A percentile compares a stretch with the other conserved stretches of the same genome.
phyloP scores from a whole-genome alignment of 2,113 vertebrate species.

The Glaucomys volans region DNA sequence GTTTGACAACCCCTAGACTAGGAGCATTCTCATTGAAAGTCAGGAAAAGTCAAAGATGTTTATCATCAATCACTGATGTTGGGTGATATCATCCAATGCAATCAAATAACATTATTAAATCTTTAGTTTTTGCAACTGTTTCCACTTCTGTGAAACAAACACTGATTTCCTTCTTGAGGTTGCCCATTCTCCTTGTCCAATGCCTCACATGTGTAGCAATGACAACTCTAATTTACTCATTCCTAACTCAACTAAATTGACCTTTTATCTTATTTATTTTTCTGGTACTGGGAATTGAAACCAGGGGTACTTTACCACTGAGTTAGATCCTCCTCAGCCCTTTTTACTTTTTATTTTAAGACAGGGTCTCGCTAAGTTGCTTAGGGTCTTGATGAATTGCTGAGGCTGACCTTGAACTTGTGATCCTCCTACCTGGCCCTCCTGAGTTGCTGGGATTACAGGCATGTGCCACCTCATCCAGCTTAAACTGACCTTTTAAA shows the following conservation, averaged over 20 bases:
- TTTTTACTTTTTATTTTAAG: no score
- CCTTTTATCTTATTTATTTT: neutral
- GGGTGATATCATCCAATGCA: neutral
- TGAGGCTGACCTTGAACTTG: no score
- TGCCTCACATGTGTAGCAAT: neutral
- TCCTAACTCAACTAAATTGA: slow-evolving; percentile 1
- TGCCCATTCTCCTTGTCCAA: neutral
- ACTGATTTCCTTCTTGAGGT: neutral
- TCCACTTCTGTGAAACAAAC: neutral
- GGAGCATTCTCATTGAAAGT: neutral
- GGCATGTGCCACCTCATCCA: neutral
- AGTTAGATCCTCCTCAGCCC: no score
- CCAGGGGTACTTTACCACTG: no score
- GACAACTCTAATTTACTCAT: neutral
- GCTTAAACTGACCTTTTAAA: neutral
- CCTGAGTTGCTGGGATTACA: no score
- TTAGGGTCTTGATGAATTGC: no score
- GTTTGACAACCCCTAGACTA: neutral
- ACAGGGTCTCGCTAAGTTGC: no score
- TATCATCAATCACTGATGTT: neutral
- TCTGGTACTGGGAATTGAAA: neutral
- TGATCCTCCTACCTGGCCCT: no score
- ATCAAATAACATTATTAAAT: neutral
- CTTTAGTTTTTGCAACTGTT: neutral
- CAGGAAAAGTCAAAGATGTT: neutral